A percentile compares a stretch with the other conserved stretches of the same genome.
Conservation (phyloP, 1,140 invertebrate species). For the Agrypnia vestita region DNA sequence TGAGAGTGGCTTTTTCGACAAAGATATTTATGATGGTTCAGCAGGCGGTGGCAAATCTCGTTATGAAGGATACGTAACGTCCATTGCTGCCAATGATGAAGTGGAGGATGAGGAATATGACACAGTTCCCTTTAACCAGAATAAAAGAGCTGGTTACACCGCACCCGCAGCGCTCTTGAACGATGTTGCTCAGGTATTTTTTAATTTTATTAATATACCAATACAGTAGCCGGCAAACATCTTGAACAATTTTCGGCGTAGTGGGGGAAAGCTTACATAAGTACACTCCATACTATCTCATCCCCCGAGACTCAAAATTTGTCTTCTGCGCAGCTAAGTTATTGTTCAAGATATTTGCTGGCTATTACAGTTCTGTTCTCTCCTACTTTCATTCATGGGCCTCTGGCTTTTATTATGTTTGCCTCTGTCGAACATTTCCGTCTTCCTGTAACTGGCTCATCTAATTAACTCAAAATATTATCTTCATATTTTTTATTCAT, state of each 20-base stretch:
- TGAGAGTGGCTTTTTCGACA: conserved; percentile 92
- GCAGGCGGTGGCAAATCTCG: conserved; percentile 79
- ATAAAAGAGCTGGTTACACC: conserved; percentile 84
- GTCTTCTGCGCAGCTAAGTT: too few relatives aligned
- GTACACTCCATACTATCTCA: too few relatives aligned
- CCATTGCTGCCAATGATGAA: conserved; percentile 95
- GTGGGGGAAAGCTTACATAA: too few relatives aligned
- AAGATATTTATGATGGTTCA: conserved; percentile 91
- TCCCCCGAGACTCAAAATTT: too few relatives aligned
- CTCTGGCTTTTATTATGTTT: background rate
- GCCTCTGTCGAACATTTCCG: background rate
- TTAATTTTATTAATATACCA: too few relatives aligned
- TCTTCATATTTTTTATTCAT: too few relatives aligned
- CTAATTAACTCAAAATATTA: too few relatives aligned
- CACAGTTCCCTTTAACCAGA: conserved; percentile 80
- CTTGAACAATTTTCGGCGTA: too few relatives aligned
- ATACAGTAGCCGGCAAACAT: too few relatives aligned
- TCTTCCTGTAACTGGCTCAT: background rate
- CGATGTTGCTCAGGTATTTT: conserved; percentile 88
- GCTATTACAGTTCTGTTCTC: too few relatives aligned
- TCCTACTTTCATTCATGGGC: too few relatives aligned
- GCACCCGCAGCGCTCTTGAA: conserved; percentile 91
- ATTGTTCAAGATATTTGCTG: too few relatives aligned
- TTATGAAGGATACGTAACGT: conserved; percentile 96
- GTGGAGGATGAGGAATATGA: conserved; percentile 94